Evolutionary conservation across 2,113 vertebrate species (phyloP), one percentile per base, ranked within the genome.

Genomic region (Coregonus clupeaformis): DNA sequence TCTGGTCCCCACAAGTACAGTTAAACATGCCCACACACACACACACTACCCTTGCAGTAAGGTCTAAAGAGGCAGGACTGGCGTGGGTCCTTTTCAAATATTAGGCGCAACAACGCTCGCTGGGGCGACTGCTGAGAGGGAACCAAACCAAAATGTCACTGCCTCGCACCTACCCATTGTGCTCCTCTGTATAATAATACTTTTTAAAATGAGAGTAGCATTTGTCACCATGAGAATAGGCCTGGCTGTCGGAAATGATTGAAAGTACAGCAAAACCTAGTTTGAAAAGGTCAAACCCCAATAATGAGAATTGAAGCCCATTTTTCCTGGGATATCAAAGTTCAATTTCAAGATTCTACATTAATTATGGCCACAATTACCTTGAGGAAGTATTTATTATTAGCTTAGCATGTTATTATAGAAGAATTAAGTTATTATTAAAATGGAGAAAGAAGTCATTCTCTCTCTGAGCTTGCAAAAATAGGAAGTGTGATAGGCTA

Each of bases 111-210:
- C 80, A 72, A 71, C 73, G 30, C 64, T 36, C 0, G 65, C 74
- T 74, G 70, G 29, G 73, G 36, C 1, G n/a, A 52, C 55, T 64
- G 75, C 52, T 76, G 75, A 72, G 73, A 75, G 72, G 69, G 71
- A 66, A 75, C 60, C 65, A 78, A 76, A 66, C 75, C 74, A 67
- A 88, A 86, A 85, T 86, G 80, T 80, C 81, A 85, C 63, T 55
- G 71, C 73, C 71, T 80, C 52, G 29, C 67, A 70, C 77, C 52
- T 55, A 81, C 52, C 74, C 27, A 29, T 22, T 24, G 70, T 59
- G 72, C 63, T 45, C 24, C 62, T 69, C 72, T 47, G 70, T 69
- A 64, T 76, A 77, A 20, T 68, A 68, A 75, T 73, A 78, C 74
- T 82, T 76, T 81, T 82, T 45, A 16, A 52, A 42, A 67, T 6